Evolutionary conservation across 2,113 vertebrate genomes (phyloP).

Genomic region (Coturnix japonica): DNA sequence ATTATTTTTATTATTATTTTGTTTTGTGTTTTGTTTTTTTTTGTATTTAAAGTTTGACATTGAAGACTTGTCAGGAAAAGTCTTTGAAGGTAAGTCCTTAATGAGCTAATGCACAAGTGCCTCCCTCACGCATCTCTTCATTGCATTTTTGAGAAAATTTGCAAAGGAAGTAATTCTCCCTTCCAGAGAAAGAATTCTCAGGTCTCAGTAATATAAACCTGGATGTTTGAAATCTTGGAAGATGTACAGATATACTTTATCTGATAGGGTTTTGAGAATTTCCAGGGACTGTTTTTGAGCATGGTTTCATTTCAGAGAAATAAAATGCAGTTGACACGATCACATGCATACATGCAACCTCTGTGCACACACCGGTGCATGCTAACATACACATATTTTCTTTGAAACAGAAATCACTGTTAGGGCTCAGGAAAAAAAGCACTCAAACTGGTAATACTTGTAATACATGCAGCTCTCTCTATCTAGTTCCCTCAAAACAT

Average conservation of each 20-base stretch:
- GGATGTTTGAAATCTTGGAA: slow-evolving; percentile 1
- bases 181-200: background rate
- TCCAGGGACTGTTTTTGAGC: background rate
- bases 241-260: background rate
- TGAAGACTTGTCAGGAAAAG: slow-evolving; percentile 21
- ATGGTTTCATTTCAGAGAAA: background rate
- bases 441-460: background rate
- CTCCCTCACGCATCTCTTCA: background rate
- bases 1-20: background rate
- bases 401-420: background rate
- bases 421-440: background rate
- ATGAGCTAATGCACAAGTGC: background rate
- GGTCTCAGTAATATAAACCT: slow-evolving; percentile 8
- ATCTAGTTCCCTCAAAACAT: background rate
- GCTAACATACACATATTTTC: background rate
- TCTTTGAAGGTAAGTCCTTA: slow-evolving; percentile 34
- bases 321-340: background rate
- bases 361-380: background rate
- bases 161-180: slow-evolving; percentile 16
- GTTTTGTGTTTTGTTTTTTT: background rate
- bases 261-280: background rate
- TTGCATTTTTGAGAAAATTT: slow-evolving; percentile 33
- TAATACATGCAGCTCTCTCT: background rate
- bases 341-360: background rate
- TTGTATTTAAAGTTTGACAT: slow-evolving; percentile 46